These are phyloP conservation scores for Peromyscus aztecus DNA, from an alignment of 2,797 vertebrate genomes.

Conservation along the genomic window DNA sequence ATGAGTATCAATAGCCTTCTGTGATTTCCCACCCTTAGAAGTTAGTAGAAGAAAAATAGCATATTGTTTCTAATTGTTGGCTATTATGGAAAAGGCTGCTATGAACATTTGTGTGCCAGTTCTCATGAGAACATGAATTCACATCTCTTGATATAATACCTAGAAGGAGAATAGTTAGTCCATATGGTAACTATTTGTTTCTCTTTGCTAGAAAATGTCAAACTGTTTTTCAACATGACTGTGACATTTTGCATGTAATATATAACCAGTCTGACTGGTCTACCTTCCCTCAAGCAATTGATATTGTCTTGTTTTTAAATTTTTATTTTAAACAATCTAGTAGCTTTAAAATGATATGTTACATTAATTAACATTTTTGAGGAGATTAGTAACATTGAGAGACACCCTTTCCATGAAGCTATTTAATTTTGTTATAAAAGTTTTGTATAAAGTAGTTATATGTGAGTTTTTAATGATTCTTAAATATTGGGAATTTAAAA, in stretches of 20 bases:
- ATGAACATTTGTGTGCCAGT: neutral
- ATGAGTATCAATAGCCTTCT: neutral
- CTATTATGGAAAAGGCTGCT: neutral
- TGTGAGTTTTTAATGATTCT: neutral
- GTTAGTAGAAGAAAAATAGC: neutral
- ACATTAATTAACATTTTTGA: neutral
- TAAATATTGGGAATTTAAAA: too few species aligned
- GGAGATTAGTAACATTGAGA: neutral
- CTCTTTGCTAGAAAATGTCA: neutral
- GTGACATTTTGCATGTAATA: neutral
- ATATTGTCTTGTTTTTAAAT: neutral
- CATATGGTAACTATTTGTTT: constrained; percentile 24
- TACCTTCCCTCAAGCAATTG: neutral
- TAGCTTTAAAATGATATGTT: neutral
- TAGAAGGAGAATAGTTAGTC: neutral
- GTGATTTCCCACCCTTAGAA: neutral
- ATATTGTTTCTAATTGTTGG: neutral
- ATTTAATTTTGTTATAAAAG: neutral
- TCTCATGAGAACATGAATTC: neutral
- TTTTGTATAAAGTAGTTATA: neutral
- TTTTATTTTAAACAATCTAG: neutral
- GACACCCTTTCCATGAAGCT: neutral
- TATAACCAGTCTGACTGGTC: neutral
- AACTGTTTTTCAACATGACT: constrained; percentile 31
- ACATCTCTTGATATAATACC: neutral